These are phyloP conservation scores for Barbus barbus DNA, from an alignment of 2,113 vertebrate species.

Conservation along the genomic window DNA sequence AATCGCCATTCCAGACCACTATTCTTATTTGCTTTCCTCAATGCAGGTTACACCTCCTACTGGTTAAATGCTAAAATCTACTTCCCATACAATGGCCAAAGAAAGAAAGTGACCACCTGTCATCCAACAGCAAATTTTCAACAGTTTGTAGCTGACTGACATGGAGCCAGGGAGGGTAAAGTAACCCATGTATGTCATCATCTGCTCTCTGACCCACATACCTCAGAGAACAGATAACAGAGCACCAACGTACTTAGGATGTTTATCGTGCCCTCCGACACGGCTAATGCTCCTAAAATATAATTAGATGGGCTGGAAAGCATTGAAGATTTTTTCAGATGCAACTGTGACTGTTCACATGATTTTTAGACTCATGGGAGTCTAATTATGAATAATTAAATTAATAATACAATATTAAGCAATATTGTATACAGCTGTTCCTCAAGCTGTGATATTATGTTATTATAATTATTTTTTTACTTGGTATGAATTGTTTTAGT, in stretches of 20 bases:
- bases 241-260: constrained; percentile 18
- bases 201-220: constrained; percentile 33
- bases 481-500: no score
- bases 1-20: constrained; percentile 54
- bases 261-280: constrained; percentile 15
- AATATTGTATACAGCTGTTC: no score
- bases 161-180: not conserved
- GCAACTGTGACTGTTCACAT: not conserved
- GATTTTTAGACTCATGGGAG: not conserved
- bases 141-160: constrained; percentile 6
- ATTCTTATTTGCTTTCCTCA: constrained; percentile 44
- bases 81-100: not conserved
- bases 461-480: no score
- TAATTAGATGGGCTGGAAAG: constrained; percentile 9
- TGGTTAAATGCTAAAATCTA: not conserved
- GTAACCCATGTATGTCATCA: not conserved
- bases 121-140: not conserved
- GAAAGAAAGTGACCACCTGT: not conserved
- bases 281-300: constrained; percentile 25
- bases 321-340: not conserved
- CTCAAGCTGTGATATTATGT: no score
- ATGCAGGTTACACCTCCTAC: not conserved
- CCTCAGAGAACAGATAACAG: constrained; percentile 30
- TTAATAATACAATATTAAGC: not conserved
- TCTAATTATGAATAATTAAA: not conserved